Conservation (phyloP, 2,888 invertebrate genomes). For the Dolomedes plantarius region DNA sequence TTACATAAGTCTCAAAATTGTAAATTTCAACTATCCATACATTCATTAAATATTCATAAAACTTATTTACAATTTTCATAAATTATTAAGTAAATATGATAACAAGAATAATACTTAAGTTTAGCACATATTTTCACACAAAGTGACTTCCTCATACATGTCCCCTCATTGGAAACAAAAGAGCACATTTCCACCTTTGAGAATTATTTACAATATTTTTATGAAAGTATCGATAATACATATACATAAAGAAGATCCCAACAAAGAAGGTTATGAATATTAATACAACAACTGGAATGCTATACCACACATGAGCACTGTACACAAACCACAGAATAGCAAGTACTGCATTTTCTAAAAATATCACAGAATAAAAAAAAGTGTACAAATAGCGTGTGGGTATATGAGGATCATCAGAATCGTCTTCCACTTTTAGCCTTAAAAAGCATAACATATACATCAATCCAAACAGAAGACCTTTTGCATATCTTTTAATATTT, state of each 20-base stretch:
- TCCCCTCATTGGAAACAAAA: slow-evolving; percentile 42
- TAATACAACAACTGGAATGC: slow-evolving; percentile 35
- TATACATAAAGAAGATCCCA: slow-evolving; percentile 45
- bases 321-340: slow-evolving; percentile 58
- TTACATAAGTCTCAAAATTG: no score
- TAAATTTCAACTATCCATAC: no score
- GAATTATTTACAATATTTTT: slow-evolving; percentile 44
- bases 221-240: slow-evolving; percentile 60
- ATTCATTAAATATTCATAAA: no score
- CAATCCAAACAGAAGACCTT: slow-evolving; percentile 44
- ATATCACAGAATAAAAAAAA: slow-evolving; percentile 62
- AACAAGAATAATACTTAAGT: no score
- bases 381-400: slow-evolving; percentile 59
- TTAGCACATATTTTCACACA: no score
- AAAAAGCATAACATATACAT: slow-evolving; percentile 61
- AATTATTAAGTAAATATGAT: no score
- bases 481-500: slow-evolving; percentile 44
- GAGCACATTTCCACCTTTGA: slow-evolving; percentile 39
- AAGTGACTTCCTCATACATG: not conserved
- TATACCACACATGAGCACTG: slow-evolving; percentile 37
- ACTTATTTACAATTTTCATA: no score
- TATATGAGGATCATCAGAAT: slow-evolving; percentile 38
- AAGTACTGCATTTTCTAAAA: slow-evolving; percentile 54
- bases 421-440: slow-evolving; percentile 44
- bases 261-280: slow-evolving; percentile 46